A percentile compares a stretch with the other conserved stretches of the same genome.
phyloP scores from a whole-genome alignment of 2,888 invertebrate genomes.

The Andrena fulva region DNA sequence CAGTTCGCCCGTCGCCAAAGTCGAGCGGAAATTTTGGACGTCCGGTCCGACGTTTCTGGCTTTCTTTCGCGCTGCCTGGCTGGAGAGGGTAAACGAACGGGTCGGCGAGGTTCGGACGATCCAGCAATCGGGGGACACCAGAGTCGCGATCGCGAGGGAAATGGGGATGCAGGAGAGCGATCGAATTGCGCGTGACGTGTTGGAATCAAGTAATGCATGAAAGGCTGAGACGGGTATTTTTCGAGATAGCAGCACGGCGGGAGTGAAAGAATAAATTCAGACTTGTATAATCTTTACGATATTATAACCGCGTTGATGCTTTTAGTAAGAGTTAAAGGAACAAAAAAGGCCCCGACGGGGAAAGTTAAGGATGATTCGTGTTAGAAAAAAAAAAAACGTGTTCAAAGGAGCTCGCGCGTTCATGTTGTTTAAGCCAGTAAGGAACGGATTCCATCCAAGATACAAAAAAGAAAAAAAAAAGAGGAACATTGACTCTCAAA shows the following conservation, averaged over 20 bases:
- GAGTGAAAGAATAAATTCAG: conserved; percentile 25
- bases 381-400: conserved; percentile 52
- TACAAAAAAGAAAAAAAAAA: conserved; percentile 20
- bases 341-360: conserved; percentile 25
- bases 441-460: conserved; percentile 82
- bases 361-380: conserved; percentile 46
- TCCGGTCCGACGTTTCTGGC: background rate
- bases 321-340: conserved; percentile 41
- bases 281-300: conserved; percentile 68
- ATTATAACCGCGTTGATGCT: conserved; percentile 64
- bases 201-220: conserved; percentile 76
- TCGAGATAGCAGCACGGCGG: conserved; percentile 1
- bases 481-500: conserved; percentile 5
- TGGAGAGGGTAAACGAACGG: conserved; percentile 9
- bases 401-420: conserved; percentile 68
- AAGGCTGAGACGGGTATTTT: conserved; percentile 41
- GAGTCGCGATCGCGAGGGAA: conserved; percentile 47
- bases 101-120: conserved; percentile 29
- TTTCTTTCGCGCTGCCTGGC: background rate
- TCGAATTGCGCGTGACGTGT: conserved; percentile 62
- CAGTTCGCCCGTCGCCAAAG: background rate
- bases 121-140: conserved; percentile 69
- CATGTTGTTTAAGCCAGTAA: conserved; percentile 74
- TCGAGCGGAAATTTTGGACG: background rate
- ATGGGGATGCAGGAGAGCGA: background rate